Evolutionary conservation across 1,140 invertebrate genomes (phyloP), one percentile per base, ranked within the genome.

Genomic region (Platyura marginata): DNA sequence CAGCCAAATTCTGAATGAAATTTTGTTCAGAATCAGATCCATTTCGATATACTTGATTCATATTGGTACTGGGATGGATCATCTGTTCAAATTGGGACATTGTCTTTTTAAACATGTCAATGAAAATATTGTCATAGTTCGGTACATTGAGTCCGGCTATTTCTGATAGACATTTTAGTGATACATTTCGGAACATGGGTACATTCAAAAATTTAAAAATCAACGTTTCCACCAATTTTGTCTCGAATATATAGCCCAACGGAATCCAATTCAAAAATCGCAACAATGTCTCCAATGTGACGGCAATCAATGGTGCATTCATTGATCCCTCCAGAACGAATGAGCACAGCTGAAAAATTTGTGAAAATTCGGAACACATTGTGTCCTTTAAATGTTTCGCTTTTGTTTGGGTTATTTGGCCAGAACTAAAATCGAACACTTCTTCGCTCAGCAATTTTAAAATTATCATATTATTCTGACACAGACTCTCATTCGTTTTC

Each of bases 191-290:
- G 63, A 99, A 99, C 72, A 95, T 80, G 38, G 93, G 92, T 44
- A 97, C 90, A 66, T 87, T 88, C 41, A 99, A 70, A 69, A 98
- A 99, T 77, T 96, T 97, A 55, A 81, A 90, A 56, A 95, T 91
- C 39, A 99, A 70, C 35, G 90, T 94, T 48, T 77, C 80, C 49
- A 98, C 95, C 13, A 98, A 68, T 62, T 96, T 90, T 43, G 95
- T 98, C 72, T 99, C 94, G 71, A 98, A 99, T 58, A 98, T 97
- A 59, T 98, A 99, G 11, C 95, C 95, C 38, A 99, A 69, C 16
- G 96, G 96, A 59, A 99, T 98, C 96, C 96, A 99, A 61, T 96
- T 98, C 16, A 99, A 71, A 71, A 99, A 99, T 62, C 91, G 74
- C 38, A 98, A 67, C 38, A 99, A 67, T 18, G 96, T 99, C 58